A percentile compares a stretch with the other conserved stretches of the same genome.
Evolutionary conservation across 2,888 invertebrate genomes (phyloP).

Genomic region (Diachrysia chrysitis): DNA sequence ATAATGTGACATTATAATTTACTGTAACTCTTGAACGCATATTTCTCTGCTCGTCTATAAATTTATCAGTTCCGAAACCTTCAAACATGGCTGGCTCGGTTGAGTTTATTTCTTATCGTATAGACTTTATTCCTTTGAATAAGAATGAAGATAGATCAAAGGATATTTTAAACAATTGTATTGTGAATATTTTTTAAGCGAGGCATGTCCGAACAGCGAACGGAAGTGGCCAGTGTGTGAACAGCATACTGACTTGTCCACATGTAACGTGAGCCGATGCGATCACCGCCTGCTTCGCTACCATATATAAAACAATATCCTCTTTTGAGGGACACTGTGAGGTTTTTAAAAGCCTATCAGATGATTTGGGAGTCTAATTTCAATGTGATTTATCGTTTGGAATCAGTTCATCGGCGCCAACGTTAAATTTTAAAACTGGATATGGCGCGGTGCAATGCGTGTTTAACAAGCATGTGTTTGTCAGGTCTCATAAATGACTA

Average conservation of each 20-base stretch:
- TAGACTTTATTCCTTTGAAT: slow-evolving; percentile 66
- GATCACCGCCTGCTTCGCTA: slow-evolving; percentile 44
- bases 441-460: not conserved
- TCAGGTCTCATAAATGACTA: too few relatives aligned
- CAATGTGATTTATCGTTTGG: slow-evolving; percentile 29
- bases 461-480: not conserved
- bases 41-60: slow-evolving; percentile 29
- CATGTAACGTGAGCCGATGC: slow-evolving; percentile 52
- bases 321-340: slow-evolving; percentile 40
- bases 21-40: not conserved
- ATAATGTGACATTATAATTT: slow-evolving; percentile 8
- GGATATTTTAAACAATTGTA: slow-evolving; percentile 67
- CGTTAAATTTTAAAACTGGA: not conserved
- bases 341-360: slow-evolving; percentile 53
- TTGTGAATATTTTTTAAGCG: slow-evolving; percentile 82
- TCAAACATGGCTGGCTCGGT: slow-evolving; percentile 31
- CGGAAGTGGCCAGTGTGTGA: slow-evolving; percentile 80
- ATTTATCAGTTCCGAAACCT: slow-evolving; percentile 45
- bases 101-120: slow-evolving; percentile 51
- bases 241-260: slow-evolving; percentile 75
- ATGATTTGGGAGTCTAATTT: slow-evolving; percentile 36
- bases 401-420: slow-evolving; percentile 21
- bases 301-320: slow-evolving; percentile 44
- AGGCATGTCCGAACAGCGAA: slow-evolving; percentile 78
- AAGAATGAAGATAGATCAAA: slow-evolving; percentile 70